Evolutionary conservation across 37 sponge, comb jelly and placozoan species (phyloP), one percentile per base, ranked within the genome.

Genomic region (Corticium candelabrum): DNA sequence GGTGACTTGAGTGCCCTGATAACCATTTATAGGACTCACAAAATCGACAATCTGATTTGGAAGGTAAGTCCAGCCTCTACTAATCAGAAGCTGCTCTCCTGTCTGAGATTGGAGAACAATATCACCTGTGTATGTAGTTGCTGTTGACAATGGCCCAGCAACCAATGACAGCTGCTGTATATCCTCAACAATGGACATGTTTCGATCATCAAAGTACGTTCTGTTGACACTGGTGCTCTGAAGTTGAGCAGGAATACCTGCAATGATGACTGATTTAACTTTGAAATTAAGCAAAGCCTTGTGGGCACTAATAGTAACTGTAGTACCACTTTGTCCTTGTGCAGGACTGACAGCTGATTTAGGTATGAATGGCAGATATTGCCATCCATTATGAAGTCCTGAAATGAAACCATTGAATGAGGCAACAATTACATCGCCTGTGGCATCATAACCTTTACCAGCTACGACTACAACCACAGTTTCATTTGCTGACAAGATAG

Each of bases 1-100:
- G 1, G 77, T 83, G 1, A 91, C 89, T 34, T 34, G 0, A 0
- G 76, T 83, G 1, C 70, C 76, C 37, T 80, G 72, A 3, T 40
- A 41, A 1, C 86, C 92, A 67, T 74, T 75, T 3, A 39, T 36
- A 15, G 92, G 92, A 69, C 50, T 50, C 0, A 91, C 79, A 34
- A 15, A 30, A 0, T 37, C 21, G 37, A 91, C 80, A 1, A 2
- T 37, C 2, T 84, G 81, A 32, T 68, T 40, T 15, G 69, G 30
- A 3, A 41, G 1, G 79, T 82, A 88, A 2, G 31, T 81, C 88
- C 89, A 91, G 1, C 11, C 35, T 34, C 75, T 32, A 15, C 67
- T 31, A 3, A 74, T 75, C 2, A 32, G 34, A 40, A 88, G 75
- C 0, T 41, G 43, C 0, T 82, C 82, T 40, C 86, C 92, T 72